Percentiles rank a stretch among this genome's conserved stretches.
Conservation (phyloP, 2,888 invertebrate genomes). For the Chrysomela aeneicollis region DNA sequence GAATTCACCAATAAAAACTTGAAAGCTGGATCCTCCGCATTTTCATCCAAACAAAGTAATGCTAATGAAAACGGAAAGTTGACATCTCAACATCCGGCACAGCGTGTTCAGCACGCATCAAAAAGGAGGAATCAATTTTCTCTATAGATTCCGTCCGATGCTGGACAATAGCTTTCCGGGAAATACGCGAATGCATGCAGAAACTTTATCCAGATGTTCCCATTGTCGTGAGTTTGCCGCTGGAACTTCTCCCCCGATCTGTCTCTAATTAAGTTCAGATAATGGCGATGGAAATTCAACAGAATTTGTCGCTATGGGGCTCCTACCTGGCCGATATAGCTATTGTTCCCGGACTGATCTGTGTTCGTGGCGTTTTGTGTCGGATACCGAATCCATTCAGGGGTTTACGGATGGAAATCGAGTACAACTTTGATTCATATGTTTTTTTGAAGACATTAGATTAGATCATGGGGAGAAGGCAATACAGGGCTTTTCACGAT, state of each 20-base stretch:
- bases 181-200: constrained; percentile 28
- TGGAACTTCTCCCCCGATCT: constrained; percentile 28
- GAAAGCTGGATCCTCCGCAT: no score
- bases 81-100: no score
- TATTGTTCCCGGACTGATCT: background rate
- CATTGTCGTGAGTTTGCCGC: constrained; percentile 25
- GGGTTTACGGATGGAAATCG: background rate
- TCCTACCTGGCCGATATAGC: constrained; percentile 13
- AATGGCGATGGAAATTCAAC: constrained; percentile 29
- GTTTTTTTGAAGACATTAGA: no score
- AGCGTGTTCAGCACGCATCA: no score
- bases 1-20: no score
- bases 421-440: no score
- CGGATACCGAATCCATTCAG: background rate
- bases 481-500: no score
- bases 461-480: no score
- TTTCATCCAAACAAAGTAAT: no score
- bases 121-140: background rate
- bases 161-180: constrained; percentile 25
- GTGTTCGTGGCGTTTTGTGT: background rate
- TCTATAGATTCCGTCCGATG: constrained; percentile 20
- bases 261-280: constrained; percentile 35
- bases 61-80: no score
- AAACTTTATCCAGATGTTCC: constrained; percentile 28
- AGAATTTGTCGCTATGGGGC: constrained; percentile 25